Percentiles rank a stretch among this genome's conserved stretches.
Evolutionary conservation across 2,113 vertebrate genomes (phyloP).

Genomic region (Verasper variegatus): DNA sequence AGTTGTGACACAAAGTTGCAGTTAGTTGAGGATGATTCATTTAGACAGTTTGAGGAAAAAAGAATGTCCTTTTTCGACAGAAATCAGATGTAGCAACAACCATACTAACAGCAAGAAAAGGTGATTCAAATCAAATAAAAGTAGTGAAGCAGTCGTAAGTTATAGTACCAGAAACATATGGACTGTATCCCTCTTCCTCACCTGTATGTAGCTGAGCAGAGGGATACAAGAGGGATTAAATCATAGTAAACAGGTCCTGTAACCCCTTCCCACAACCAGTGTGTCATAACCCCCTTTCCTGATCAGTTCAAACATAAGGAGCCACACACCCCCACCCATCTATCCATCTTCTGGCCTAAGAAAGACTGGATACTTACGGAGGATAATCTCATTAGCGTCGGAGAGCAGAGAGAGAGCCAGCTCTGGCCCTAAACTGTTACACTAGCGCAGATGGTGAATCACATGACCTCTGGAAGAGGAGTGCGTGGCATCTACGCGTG

Average conservation of each 20-base stretch:
- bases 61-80: not conserved
- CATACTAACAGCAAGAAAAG: not conserved
- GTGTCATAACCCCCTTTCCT: not conserved
- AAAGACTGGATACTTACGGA: slow-evolving; percentile 71
- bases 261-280: not conserved
- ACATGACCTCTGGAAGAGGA: slow-evolving; percentile 63
- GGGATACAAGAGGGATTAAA: not conserved
- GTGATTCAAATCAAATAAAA: not conserved
- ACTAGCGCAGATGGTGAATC: slow-evolving; percentile 76
- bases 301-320: slow-evolving; percentile 18
- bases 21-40: too few species aligned
- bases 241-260: not conserved
- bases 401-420: slow-evolving; percentile 54
- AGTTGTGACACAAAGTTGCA: too few species aligned
- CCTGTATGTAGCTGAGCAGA: not conserved
- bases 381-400: slow-evolving; percentile 81
- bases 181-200: not conserved
- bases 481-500: slow-evolving; percentile 25
- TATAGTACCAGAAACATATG: not conserved
- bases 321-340: slow-evolving; percentile 23
- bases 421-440: slow-evolving; percentile 62
- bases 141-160: not conserved
- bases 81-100: not conserved
- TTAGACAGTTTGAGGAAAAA: not conserved
- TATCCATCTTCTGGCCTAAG: slow-evolving; percentile 28